Evolutionary conservation across 2,797 vertebrate genomes (phyloP), one percentile per base, ranked within the genome.

Genomic region (Acrossocheilus fasciatus): DNA sequence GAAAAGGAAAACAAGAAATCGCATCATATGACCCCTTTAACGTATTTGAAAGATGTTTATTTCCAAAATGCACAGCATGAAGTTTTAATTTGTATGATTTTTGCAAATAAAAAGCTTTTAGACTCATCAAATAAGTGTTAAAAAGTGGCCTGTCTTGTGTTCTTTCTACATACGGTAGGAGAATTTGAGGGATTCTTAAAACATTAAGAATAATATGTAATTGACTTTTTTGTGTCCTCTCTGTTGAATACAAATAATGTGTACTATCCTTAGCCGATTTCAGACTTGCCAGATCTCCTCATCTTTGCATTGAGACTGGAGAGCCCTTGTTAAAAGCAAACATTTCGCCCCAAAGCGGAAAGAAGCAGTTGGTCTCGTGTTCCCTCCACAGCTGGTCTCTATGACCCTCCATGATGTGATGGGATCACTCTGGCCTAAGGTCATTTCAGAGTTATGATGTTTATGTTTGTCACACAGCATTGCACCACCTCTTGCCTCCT

Each of bases 401-500:
- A 18, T 73, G 52, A 64, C 68, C 68, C 41, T 73, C 6, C 68
- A 64, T 50, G 68, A 2, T 75, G 41, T 52, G 57, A 73, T 73
- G 41, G 66, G 41, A 78, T 81, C 78, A 74, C 70, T 66, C 57
- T 12, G 54, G 43, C 85, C 78, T 66, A 15, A 81, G 43, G 78
- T 86, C 69, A 81, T 52, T 81, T 54, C 47, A 39, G 69, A 81
- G 69, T 86, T 81, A 75, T 75, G 6, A 52, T 86, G 78, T 86
- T 86, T 81, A 75, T 82, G 79, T 86, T 81, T 81, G 78, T 86
- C 70, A 68, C n/a, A 82, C 54, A 81, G 79, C 52, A 86, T 69
- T 59, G 41, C 50, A 20, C 54, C 66, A 81, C 34, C 34, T 64
- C 69, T 45, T 47, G 34, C 54, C 70, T 74, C n/a, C 41, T 66